phyloP scores from a whole-genome alignment of 2,797 vertebrate genomes.

The Caiman crocodilus region DNA sequence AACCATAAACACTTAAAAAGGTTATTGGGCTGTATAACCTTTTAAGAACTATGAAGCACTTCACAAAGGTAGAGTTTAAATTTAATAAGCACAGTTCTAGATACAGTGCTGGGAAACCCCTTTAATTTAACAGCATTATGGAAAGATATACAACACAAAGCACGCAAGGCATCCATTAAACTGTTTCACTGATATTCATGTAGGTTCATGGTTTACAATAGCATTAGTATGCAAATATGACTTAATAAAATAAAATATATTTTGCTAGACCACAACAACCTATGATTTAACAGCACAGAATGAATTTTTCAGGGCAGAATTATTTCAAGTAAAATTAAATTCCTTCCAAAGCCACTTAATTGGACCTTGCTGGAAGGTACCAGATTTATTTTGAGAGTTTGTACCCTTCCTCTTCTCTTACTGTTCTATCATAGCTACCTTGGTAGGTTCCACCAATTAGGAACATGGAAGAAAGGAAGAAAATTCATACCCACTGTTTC shows the following conservation, averaged over 20 bases:
- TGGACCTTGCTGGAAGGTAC: not conserved
- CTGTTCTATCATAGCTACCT: not conserved
- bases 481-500: too few relatives aligned
- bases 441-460: not conserved
- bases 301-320: not conserved
- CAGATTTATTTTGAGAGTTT: not conserved
- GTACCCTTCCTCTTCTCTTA: not conserved
- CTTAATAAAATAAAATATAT: not conserved
- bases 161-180: not conserved
- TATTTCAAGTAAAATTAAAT: not conserved
- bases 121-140: not conserved
- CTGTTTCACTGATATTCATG: not conserved
- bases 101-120: not conserved
- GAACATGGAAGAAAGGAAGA: not conserved
- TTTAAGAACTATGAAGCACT: constrained; percentile 15
- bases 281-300: not conserved
- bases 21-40: constrained; percentile 14
- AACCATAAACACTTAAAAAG: constrained; percentile 63
- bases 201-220: not conserved
- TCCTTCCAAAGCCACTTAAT: not conserved
- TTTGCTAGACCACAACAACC: not conserved
- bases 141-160: not conserved
- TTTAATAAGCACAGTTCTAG: not conserved
- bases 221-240: not conserved
- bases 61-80: not conserved